A percentile compares a stretch with the other conserved stretches of the same genome.
Conservation (phyloP, 1,140 invertebrate species). For the Trissolcus basalis region DNA sequence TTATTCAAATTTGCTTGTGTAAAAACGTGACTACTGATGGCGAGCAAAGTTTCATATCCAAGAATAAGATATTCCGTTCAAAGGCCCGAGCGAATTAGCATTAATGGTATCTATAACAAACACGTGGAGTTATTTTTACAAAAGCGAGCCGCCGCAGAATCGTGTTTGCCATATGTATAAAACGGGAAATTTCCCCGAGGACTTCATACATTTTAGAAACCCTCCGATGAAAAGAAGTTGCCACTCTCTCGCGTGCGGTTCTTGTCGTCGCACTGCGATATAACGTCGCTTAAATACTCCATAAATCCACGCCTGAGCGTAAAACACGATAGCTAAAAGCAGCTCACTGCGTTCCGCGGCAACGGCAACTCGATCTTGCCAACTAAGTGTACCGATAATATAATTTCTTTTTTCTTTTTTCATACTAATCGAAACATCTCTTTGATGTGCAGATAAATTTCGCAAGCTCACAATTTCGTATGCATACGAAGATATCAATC, state of each 20-base stretch:
- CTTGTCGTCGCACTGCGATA: slow-evolving; percentile 57
- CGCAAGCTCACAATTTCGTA: not conserved
- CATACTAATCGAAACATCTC: not conserved
- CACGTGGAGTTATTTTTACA: slow-evolving; percentile 41
- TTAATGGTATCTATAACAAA: slow-evolving; percentile 40
- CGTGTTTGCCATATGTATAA: slow-evolving; percentile 57
- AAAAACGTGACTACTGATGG: not conserved
- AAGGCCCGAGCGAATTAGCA: slow-evolving; percentile 38
- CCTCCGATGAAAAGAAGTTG: slow-evolving; percentile 57
- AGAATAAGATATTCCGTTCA: slow-evolving; percentile 15
- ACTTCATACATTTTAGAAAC: slow-evolving; percentile 61
- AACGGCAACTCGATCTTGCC: slow-evolving; percentile 31
- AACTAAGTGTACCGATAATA: slow-evolving; percentile 9
- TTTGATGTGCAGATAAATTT: not conserved
- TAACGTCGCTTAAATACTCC: slow-evolving; percentile 54
- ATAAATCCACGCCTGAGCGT: slow-evolving; percentile 39
- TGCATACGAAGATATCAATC: not conserved
- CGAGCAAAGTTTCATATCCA: slow-evolving; percentile 6
- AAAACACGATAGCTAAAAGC: slow-evolving; percentile 50
- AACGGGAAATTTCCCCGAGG: slow-evolving; percentile 67
- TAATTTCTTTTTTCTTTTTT: not conserved
- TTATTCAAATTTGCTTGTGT: slow-evolving; percentile 27
- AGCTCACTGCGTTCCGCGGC: slow-evolving; percentile 38
- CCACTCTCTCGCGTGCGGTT: slow-evolving; percentile 46
- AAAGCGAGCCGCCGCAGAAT: slow-evolving; percentile 42